These are phyloP conservation scores for Sander vitreus DNA, from an alignment of 2,113 vertebrate species.

Conservation along the genomic window DNA sequence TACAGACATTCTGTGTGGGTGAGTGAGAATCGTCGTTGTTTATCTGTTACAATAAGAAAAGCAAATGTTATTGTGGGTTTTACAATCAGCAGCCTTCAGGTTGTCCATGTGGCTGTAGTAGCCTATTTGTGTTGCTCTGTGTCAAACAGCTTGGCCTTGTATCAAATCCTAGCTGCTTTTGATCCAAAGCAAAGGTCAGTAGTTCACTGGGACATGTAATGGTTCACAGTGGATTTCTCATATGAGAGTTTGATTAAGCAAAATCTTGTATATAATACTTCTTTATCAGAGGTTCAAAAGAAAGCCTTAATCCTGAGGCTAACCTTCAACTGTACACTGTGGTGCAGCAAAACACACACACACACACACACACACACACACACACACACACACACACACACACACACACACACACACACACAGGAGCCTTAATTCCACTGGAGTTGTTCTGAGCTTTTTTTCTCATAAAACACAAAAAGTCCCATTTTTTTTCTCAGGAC, in stretches of 20 bases:
- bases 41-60: not conserved
- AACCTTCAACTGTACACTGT: slow-evolving; percentile 18
- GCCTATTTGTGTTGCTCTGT: not conserved
- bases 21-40: not conserved
- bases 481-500: slow-evolving; percentile 35
- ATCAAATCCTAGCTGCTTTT: slow-evolving; percentile 5
- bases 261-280: slow-evolving; percentile 71
- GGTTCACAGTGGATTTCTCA: slow-evolving; percentile 62
- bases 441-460: not conserved
- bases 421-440: slow-evolving; percentile 49
- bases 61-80: not conserved
- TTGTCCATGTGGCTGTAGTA: too few species aligned
- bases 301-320: slow-evolving; percentile 58
- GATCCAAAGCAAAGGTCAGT: slow-evolving; percentile 58
- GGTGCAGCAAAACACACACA: slow-evolving; percentile 10
- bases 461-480: slow-evolving; percentile 64
- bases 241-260: slow-evolving; percentile 66
- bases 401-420: too few species aligned
- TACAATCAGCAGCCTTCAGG: not conserved
- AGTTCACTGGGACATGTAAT: slow-evolving; percentile 57
- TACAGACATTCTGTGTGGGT: not conserved
- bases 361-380: too few species aligned
- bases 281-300: slow-evolving; percentile 74
- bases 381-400: too few species aligned
- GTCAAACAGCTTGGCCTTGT: not conserved